Base-by-base conservation (phyloP, 2,797 vertebrate genomes). In the Clamator glandarius region DNA sequence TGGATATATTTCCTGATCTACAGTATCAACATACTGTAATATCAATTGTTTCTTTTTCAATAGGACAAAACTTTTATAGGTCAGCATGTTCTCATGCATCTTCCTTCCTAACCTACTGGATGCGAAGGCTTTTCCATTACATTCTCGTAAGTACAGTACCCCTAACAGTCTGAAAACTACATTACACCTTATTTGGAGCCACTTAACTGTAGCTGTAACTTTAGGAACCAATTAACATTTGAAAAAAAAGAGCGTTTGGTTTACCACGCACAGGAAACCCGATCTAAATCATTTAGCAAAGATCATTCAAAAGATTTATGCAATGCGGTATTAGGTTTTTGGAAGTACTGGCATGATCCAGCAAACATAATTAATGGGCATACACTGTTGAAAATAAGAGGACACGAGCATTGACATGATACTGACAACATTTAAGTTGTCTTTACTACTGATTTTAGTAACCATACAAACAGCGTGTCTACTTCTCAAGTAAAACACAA, bases 1-100 rank as follows among this genome's bases (percentile, higher is more conserved):
- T 84, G 75, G 73, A 90, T 91, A 79, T 12, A 31, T 83, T 96
- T 97, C 77, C 87, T 95, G 84, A 93, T 90, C 82, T 95, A 82
- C 31, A 81, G 74, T 92, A 91, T 90, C 74, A 93, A 95, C 69
- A 81, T 83, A 87, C 61, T 81, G 69, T 62, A 95, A 93, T 69
- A 91, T 82, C 84, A 91, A 82, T 91, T 87, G 91, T 87, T 90
- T 92, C 80, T 21, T 90, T 94, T 95, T 85, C 63, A 79, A 66
- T 58, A 90, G 80, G 70, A 91, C 26, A 84, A 92, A 91, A 79
- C 48, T 21, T 0, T 5, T 67, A 54, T 24, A 90, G 74, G 68
- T 95, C 90, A 87, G 75, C 94, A 91, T 33, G 62, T 95, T 92
- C 39, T 94, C 36, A 12, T 12, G 3, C 82, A 18, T 90, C 95